phyloP scores from a whole-genome alignment of 2,113 vertebrate genomes.

The Typhlomys cinereus region DNA sequence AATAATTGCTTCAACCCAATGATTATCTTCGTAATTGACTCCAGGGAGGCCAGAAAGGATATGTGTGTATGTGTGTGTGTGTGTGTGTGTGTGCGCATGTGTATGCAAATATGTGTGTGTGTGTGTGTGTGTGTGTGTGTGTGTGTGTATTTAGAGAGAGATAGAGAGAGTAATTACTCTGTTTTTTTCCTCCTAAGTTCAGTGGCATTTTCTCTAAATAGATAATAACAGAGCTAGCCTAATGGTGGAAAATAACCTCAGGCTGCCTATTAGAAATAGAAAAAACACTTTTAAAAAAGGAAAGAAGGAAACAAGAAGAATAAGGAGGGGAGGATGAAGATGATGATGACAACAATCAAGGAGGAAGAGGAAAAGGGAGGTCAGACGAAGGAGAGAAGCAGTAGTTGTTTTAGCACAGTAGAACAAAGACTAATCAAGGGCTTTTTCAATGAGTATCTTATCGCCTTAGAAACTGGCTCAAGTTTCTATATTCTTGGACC shows the following conservation, averaged over 20 bases:
- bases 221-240: conserved; percentile 55
- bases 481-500: background rate
- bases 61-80: background rate
- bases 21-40: conserved; percentile 57
- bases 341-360: background rate
- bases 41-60: background rate
- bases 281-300: background rate
- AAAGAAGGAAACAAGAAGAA: background rate
- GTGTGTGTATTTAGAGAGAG: too few species aligned
- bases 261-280: conserved; percentile 18
- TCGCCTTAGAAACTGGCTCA: background rate
- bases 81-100: too few species aligned
- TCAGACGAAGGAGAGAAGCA: too few species aligned
- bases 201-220: conserved; percentile 67
- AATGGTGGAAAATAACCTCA: conserved; percentile 56
- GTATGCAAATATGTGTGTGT: too few species aligned
- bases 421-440: too few species aligned
- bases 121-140: too few species aligned
- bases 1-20: background rate
- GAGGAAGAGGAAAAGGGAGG: background rate
- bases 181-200: conserved; percentile 39
- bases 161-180: conserved; percentile 59
- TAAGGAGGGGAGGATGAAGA: background rate
- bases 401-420: rapidly evolving
- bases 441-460: background rate